These are phyloP conservation scores for Chrysaora quinquecirrha DNA, from an alignment of 30 jellyfish, hydroid and myxozoan genomes.

Conservation along the genomic window DNA sequence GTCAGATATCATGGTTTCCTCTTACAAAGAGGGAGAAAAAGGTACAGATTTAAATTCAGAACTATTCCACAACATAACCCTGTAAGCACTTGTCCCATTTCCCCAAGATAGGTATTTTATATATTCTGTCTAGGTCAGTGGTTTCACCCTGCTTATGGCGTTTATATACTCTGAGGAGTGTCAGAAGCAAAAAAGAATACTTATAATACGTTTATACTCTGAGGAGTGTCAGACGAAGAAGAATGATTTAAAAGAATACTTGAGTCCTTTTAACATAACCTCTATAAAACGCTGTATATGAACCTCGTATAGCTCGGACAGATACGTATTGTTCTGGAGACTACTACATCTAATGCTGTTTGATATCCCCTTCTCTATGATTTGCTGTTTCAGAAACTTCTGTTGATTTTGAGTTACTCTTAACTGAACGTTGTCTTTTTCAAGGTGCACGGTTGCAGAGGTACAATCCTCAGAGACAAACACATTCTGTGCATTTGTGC, in stretches of 20 bases:
- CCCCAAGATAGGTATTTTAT: not conserved
- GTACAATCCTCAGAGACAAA: slow-evolving; percentile 73
- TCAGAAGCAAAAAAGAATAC: not conserved
- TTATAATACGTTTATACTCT: too few species aligned
- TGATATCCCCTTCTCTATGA: too few species aligned
- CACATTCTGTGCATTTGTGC: slow-evolving; percentile 87
- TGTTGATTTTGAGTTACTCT: too few species aligned
- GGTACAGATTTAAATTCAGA: slow-evolving; percentile 25
- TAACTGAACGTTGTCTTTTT: too few species aligned
- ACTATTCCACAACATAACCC: not conserved
- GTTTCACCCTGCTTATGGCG: not conserved
- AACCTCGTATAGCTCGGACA: too few species aligned
- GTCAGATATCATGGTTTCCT: slow-evolving; percentile 89
- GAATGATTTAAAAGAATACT: not conserved
- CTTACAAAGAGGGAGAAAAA: slow-evolving; percentile 32
- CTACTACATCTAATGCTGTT: too few species aligned
- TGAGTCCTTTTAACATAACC: too few species aligned
- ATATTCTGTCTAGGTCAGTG: not conserved
- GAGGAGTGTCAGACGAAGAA: too few species aligned
- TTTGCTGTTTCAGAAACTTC: too few species aligned
- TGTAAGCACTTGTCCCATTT: not conserved
- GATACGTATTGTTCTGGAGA: too few species aligned
- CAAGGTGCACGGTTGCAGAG: slow-evolving; percentile 68
- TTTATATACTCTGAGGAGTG: too few species aligned
- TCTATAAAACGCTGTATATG: too few species aligned